These are phyloP conservation scores for Formica aserva DNA, from an alignment of 2,888 invertebrate genomes.

Conservation along the genomic window DNA sequence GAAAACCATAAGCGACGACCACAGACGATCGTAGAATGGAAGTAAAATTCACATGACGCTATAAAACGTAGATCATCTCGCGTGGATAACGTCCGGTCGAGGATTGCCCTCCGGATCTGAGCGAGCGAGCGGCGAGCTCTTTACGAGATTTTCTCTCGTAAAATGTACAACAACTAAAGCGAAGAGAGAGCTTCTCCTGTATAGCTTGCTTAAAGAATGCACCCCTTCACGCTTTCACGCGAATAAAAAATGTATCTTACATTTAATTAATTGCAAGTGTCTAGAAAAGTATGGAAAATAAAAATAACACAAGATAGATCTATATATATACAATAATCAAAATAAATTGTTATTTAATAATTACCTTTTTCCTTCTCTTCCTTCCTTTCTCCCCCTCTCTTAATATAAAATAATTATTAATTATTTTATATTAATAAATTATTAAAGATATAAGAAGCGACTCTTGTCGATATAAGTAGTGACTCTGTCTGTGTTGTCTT, in stretches of 20 bases:
- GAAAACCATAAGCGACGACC: slow-evolving; percentile 84
- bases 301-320: too few relatives aligned
- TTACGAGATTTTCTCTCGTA: slow-evolving; percentile 65
- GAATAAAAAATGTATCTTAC: slow-evolving; percentile 64
- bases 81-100: slow-evolving; percentile 65
- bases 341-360: too few relatives aligned
- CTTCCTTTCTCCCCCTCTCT: too few relatives aligned
- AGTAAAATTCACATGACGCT: slow-evolving; percentile 77
- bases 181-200: slow-evolving; percentile 25
- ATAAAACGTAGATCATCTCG: slow-evolving; percentile 72
- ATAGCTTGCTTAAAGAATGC: slow-evolving; percentile 37
- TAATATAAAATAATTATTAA: too few relatives aligned
- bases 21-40: slow-evolving; percentile 80
- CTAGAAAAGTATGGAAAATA: too few relatives aligned
- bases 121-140: slow-evolving; percentile 55
- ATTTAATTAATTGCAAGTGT: not conserved
- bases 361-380: too few relatives aligned
- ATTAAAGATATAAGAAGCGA: too few relatives aligned
- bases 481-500: too few relatives aligned
- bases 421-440: too few relatives aligned
- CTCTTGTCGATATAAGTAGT: too few relatives aligned
- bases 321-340: too few relatives aligned
- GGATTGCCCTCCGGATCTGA: slow-evolving; percentile 55
- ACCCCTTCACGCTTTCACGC: not conserved
- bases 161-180: slow-evolving; percentile 39